Percentiles rank a stretch among this genome's conserved stretches.
Evolutionary conservation across 1,140 invertebrate species (phyloP).

Genomic region (Theocolax elegans): DNA sequence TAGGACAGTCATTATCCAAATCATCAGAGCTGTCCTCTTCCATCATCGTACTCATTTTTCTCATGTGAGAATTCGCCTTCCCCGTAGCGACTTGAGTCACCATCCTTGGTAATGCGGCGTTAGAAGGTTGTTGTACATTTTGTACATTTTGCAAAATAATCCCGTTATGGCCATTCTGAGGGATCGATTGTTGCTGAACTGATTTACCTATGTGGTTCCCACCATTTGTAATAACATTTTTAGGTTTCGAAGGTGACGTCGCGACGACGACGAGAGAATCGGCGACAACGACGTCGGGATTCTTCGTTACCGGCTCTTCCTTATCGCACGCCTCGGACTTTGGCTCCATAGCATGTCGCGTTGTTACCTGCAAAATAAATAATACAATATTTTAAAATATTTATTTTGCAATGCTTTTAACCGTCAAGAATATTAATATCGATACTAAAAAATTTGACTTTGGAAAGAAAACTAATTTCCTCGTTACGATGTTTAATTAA

Average conservation of each 20-base stretch:
- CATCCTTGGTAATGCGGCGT: not conserved
- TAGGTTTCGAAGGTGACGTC: conserved; percentile 17
- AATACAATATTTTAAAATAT: not conserved
- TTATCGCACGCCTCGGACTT: not conserved
- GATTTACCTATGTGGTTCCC: not conserved
- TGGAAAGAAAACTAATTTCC: too few relatives aligned
- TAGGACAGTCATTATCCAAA: conserved; percentile 47
- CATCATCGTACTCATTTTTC: conserved; percentile 60
- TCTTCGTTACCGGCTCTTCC: conserved; percentile 31
- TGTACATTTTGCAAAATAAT: not conserved
- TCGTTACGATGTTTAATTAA: too few relatives aligned
- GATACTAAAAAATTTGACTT: too few relatives aligned
- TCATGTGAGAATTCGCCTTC: not conserved
- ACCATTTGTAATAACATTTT: not conserved
- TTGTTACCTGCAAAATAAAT: conserved; percentile 8
- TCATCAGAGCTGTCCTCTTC: conserved; percentile 59
- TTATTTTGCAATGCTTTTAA: too few relatives aligned
- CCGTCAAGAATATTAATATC: too few relatives aligned
- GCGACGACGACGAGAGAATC: conserved; percentile 15
- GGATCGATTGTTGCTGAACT: not conserved
- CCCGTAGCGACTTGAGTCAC: not conserved
- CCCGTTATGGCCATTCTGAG: not conserved
- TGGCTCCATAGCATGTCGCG: conserved; percentile 38
- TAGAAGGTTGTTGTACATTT: not conserved
- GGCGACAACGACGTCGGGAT: conserved; percentile 28